These are phyloP conservation scores for human DNA, from an alignment of 2,113 vertebrate genomes.

Conservation along the genomic window DNA sequence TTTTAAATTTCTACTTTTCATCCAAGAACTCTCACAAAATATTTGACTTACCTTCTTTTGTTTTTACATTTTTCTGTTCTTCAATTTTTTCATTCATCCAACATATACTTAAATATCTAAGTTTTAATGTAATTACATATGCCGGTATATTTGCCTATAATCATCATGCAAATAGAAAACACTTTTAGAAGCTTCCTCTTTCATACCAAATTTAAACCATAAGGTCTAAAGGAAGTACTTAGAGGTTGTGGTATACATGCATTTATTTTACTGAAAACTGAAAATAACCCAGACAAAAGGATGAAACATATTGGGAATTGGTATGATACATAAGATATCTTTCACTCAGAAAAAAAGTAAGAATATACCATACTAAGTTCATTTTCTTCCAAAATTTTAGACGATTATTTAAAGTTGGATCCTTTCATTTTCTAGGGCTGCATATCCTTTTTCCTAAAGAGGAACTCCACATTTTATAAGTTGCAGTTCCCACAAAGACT, in stretches of 20 bases:
- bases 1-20: background rate
- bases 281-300: background rate
- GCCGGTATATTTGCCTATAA: background rate
- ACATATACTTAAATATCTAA: background rate
- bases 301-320: background rate
- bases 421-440: background rate
- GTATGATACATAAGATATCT: background rate
- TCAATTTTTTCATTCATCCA: background rate
- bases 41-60: background rate
- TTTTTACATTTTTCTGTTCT: background rate
- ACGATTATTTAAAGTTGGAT: background rate
- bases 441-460: background rate
- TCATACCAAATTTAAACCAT: background rate
- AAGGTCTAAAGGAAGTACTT: background rate
- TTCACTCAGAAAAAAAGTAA: background rate
- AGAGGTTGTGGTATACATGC: accelerated
- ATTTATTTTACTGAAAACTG: background rate
- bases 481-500: background rate
- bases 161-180: background rate
- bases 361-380: background rate
- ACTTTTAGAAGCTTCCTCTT: background rate
- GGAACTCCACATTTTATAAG: background rate
- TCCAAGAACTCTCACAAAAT: background rate
- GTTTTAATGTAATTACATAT: background rate
- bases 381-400: background rate